Percentiles rank a stretch among this genome's conserved stretches.
These are phyloP conservation scores for Atrina japonica DNA, from an alignment of 2,888 invertebrate genomes.

Conservation along the genomic window DNA sequence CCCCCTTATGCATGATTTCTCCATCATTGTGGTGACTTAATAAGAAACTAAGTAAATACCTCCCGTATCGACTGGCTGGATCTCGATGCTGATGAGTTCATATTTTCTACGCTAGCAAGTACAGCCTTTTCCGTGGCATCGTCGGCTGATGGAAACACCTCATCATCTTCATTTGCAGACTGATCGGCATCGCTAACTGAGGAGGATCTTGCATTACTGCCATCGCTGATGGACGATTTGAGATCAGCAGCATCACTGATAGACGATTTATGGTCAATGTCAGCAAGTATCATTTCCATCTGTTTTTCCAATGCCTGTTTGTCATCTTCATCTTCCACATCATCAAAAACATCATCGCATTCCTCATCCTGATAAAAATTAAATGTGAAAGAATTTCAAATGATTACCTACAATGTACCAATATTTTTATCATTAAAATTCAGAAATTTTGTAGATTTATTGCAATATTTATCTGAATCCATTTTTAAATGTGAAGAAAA, in stretches of 20 bases:
- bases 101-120: constrained; percentile 57
- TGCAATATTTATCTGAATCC: too few species aligned
- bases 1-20: too few species aligned
- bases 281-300: constrained; percentile 68
- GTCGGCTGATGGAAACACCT: constrained; percentile 25
- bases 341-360: constrained; percentile 57
- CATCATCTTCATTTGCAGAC: constrained; percentile 16
- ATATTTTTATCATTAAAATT: too few species aligned
- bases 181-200: constrained; percentile 9
- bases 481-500: too few species aligned
- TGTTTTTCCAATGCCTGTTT: constrained; percentile 66
- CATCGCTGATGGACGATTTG: constrained; percentile 48
- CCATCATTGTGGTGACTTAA: too few species aligned
- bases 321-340: constrained; percentile 47
- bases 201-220: constrained; percentile 34
- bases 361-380: constrained; percentile 59
- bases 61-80: constrained; percentile 47
- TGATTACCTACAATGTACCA: too few species aligned
- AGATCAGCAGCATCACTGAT: constrained; percentile 37
- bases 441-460: too few species aligned
- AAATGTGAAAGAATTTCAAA: neutral
- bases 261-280: constrained; percentile 64
- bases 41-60: constrained; percentile 44
- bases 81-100: constrained; percentile 45
- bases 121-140: constrained; percentile 55